phyloP scores from a whole-genome alignment of 2,113 vertebrate genomes.

The Channa maculata region DNA sequence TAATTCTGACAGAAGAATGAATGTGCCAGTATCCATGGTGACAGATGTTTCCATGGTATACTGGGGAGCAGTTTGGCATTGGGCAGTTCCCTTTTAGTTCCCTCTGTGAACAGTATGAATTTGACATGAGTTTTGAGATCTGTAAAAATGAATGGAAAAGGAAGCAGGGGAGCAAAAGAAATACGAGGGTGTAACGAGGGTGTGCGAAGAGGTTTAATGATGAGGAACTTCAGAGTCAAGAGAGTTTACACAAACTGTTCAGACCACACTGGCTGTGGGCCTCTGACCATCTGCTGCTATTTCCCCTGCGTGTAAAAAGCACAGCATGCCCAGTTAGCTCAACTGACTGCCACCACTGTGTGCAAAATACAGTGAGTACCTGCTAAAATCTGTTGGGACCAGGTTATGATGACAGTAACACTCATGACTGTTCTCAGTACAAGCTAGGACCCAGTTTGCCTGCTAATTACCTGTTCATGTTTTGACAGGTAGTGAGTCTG shows the following conservation, averaged over 20 bases:
- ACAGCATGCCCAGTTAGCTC: slow-evolving; percentile 4
- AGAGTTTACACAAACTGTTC: background rate
- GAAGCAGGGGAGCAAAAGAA: too few species aligned
- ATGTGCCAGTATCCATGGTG: background rate
- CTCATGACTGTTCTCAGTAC: background rate
- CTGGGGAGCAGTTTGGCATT: background rate
- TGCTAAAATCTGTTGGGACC: slow-evolving; percentile 3
- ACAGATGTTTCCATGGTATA: background rate
- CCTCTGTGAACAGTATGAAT: too few species aligned
- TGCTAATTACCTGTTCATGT: slow-evolving; percentile 2
- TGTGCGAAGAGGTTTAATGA: background rate
- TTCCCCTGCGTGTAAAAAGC: slow-evolving; percentile 5
- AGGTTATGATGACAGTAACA: slow-evolving; percentile 17
- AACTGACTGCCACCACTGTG: background rate
- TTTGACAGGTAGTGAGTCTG: slow-evolving; percentile 10
- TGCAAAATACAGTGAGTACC: slow-evolving; percentile 11
- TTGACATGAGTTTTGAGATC: too few species aligned
- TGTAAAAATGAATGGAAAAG: too few species aligned
- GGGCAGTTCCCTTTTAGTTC: background rate
- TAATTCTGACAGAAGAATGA: background rate
- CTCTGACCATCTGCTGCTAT: slow-evolving; percentile 8
- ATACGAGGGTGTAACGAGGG: too few species aligned
- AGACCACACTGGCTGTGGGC: background rate
- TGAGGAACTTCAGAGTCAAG: background rate
- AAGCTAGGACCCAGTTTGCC: slow-evolving; percentile 10